Evolutionary conservation across 2,888 invertebrate genomes (phyloP).

Genomic region (Lordiphosa fenestrarum): DNA sequence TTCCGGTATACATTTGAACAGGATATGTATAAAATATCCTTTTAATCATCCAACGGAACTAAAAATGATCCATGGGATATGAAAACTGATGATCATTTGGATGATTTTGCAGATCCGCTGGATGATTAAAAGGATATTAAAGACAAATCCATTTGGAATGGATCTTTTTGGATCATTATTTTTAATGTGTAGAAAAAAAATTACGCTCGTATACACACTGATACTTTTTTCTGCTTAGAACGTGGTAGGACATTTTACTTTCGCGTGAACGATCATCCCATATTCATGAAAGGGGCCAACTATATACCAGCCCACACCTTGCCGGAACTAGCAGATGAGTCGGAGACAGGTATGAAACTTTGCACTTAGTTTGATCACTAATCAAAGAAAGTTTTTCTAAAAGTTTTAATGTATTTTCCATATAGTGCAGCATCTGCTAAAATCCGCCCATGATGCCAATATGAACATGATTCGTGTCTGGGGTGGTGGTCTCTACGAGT

Average conservation of each 20-base stretch:
- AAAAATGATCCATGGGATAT: too few relatives aligned
- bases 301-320: conserved; percentile 93
- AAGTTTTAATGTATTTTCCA: not conserved
- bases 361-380: too few relatives aligned
- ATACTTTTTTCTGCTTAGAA: conserved; percentile 68
- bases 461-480: conserved; percentile 97
- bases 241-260: conserved; percentile 91
- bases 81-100: too few relatives aligned
- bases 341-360: conserved; percentile 28
- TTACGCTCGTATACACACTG: not conserved
- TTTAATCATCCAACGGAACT: too few relatives aligned
- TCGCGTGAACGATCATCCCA: conserved; percentile 89
- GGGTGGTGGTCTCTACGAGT: conserved; percentile 98
- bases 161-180: too few relatives aligned
- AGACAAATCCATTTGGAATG: too few relatives aligned
- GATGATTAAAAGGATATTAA: too few relatives aligned
- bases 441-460: conserved; percentile 87
- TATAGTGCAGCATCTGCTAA: conserved; percentile 84
- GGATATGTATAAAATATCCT: too few relatives aligned
- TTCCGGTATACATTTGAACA: too few relatives aligned
- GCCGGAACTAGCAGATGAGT: conserved; percentile 86
- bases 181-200: too few relatives aligned
- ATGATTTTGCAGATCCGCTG: too few relatives aligned
- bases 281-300: conserved; percentile 97
- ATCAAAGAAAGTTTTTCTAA: too few relatives aligned